Percentiles rank a stretch among this genome's conserved stretches.
Evolutionary conservation across 2,113 vertebrate genomes (phyloP).

Genomic region (Abramis brama): DNA sequence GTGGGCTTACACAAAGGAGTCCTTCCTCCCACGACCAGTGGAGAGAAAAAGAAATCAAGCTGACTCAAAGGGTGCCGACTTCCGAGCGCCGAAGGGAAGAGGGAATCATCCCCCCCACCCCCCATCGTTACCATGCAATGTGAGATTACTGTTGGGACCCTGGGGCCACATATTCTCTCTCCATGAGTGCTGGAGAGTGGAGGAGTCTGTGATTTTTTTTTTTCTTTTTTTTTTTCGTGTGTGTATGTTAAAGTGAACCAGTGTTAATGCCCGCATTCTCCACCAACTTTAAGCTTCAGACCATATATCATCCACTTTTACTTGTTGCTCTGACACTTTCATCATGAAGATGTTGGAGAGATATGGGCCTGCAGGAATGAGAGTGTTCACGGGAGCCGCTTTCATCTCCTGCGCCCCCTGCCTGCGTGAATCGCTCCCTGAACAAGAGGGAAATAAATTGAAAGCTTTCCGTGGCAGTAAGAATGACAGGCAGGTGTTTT

Average conservation of each 20-base stretch:
- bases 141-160: slow-evolving; percentile 72
- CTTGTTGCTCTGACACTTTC: slow-evolving; percentile 47
- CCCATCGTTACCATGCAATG: slow-evolving; percentile 69
- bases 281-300: background rate
- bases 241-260: slow-evolving; percentile 17
- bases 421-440: background rate
- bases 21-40: slow-evolving; percentile 70
- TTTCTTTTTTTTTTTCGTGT: background rate
- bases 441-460: slow-evolving; percentile 27
- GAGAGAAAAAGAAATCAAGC: slow-evolving; percentile 73
- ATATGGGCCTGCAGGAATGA: background rate
- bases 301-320: slow-evolving; percentile 41
- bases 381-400: background rate
- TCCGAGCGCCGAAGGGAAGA: slow-evolving; percentile 55
- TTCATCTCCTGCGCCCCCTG: slow-evolving; percentile 44
- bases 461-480: slow-evolving; percentile 26
- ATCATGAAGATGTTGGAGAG: slow-evolving; percentile 38
- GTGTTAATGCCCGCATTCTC: background rate
- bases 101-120: slow-evolving; percentile 69
- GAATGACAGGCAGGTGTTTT: slow-evolving; percentile 22
- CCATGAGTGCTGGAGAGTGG: slow-evolving; percentile 40
- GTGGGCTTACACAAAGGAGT: slow-evolving; percentile 75
- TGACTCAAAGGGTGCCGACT: slow-evolving; percentile 68
- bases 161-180: slow-evolving; percentile 58
- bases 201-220: slow-evolving; percentile 37